Evolutionary conservation across 2,888 invertebrate species (phyloP).

Genomic region (Endomychus coccineus): DNA sequence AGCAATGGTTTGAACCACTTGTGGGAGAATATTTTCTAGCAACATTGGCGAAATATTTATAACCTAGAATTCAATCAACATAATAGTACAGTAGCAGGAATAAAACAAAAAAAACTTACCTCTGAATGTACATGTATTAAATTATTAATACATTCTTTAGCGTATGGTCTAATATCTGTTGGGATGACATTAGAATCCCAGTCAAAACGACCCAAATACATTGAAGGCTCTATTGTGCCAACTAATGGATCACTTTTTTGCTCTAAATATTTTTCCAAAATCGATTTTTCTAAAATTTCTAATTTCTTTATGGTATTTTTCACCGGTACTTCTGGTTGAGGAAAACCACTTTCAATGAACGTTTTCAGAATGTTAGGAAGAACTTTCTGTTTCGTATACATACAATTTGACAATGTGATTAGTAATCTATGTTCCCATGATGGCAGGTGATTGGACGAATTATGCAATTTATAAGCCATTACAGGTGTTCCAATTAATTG

Average conservation of each 20-base stretch:
- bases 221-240: constrained; percentile 92
- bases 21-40: constrained; percentile 62
- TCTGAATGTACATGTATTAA: constrained; percentile 71
- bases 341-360: constrained; percentile 62
- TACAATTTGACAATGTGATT: constrained; percentile 82
- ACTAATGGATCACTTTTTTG: constrained; percentile 90
- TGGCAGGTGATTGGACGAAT: constrained; percentile 15
- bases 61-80: constrained; percentile 68
- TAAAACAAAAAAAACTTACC: no score
- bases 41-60: constrained; percentile 71
- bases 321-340: constrained; percentile 62
- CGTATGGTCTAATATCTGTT: constrained; percentile 76
- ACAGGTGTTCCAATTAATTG: constrained; percentile 58
- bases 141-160: constrained; percentile 81
- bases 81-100: constrained; percentile 7
- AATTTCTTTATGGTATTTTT: constrained; percentile 60
- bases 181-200: constrained; percentile 73
- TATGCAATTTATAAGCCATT: constrained; percentile 31
- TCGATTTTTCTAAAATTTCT: constrained; percentile 51
- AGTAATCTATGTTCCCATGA: constrained; percentile 64
- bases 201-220: constrained; percentile 86
- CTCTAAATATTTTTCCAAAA: constrained; percentile 78
- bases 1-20: constrained; percentile 84
- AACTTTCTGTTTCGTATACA: constrained; percentile 69
- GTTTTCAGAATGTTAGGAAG: constrained; percentile 63